Evolutionary conservation across 2,113 vertebrate species (phyloP).

Genomic region (Ictalurus punctatus): DNA sequence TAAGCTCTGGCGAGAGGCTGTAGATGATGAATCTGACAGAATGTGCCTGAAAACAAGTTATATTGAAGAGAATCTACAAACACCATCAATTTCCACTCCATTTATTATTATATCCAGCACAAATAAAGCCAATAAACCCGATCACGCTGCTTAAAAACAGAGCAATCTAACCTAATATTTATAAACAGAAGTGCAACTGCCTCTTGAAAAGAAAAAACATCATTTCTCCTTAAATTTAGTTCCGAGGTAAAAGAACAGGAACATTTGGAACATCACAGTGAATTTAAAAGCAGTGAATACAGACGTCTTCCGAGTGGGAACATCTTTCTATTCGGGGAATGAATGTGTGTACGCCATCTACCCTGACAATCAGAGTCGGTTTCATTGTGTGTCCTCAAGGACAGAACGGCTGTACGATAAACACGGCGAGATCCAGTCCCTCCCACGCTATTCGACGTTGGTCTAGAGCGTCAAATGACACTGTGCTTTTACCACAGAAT

Average conservation of each 20-base stretch:
- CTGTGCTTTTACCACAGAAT: neutral
- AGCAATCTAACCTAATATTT: neutral
- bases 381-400: conserved; percentile 22
- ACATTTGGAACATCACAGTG: neutral
- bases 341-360: conserved; percentile 8
- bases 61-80: neutral
- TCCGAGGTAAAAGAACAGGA: neutral
- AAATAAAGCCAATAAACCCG: neutral
- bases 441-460: conserved; percentile 14
- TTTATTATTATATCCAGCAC: neutral
- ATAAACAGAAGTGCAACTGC: neutral
- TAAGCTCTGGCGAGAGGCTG: neutral
- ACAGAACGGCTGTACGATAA: conserved; percentile 26
- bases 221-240: neutral
- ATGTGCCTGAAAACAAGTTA: neutral
- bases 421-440: conserved; percentile 24
- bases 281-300: conserved; percentile 30
- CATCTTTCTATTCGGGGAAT: neutral
- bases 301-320: neutral
- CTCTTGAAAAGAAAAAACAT: neutral
- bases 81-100: neutral
- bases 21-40: neutral
- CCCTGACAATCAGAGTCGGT: conserved; percentile 25
- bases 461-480: conserved; percentile 29
- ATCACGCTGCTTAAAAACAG: neutral